Evolutionary conservation across 2,113 vertebrate species (phyloP).

Genomic region (Alexandromys fortis): DNA sequence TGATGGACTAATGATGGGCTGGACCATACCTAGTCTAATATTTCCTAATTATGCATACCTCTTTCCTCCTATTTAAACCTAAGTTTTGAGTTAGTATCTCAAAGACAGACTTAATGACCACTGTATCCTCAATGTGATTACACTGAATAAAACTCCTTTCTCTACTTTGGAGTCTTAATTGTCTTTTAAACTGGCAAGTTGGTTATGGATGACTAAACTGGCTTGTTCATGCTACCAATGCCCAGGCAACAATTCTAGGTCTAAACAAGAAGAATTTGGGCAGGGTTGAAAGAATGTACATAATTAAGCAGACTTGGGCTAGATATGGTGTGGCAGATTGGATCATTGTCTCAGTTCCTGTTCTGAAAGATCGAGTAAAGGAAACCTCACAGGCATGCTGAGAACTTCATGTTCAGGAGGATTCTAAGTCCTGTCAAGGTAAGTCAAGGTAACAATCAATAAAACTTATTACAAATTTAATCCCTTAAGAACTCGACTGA

Average conservation of each 20-base stretch:
- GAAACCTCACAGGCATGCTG: not conserved
- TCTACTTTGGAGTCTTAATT: not conserved
- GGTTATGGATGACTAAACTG: not conserved
- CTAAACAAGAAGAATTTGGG: not conserved
- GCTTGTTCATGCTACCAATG: not conserved
- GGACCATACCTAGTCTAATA: too few relatives aligned
- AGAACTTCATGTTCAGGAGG: not conserved
- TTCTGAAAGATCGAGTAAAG: not conserved
- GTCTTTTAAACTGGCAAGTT: not conserved
- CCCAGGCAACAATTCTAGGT: not conserved
- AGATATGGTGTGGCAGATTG: not conserved
- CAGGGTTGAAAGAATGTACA: not conserved
- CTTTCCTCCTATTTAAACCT: not conserved
- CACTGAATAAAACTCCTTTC: not conserved
- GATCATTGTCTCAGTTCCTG: not conserved
- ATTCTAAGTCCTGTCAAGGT: not conserved
- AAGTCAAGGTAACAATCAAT: not conserved
- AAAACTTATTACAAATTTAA: not conserved
- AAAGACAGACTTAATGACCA: not conserved
- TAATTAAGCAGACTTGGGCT: not conserved
- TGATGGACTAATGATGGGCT: not conserved
- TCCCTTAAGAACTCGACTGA: not conserved
- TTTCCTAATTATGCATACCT: not conserved
- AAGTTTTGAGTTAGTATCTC: not conserved
- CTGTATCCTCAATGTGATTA: not conserved